Conservation (phyloP, 1,140 invertebrate genomes). For the Battus philenor region DNA sequence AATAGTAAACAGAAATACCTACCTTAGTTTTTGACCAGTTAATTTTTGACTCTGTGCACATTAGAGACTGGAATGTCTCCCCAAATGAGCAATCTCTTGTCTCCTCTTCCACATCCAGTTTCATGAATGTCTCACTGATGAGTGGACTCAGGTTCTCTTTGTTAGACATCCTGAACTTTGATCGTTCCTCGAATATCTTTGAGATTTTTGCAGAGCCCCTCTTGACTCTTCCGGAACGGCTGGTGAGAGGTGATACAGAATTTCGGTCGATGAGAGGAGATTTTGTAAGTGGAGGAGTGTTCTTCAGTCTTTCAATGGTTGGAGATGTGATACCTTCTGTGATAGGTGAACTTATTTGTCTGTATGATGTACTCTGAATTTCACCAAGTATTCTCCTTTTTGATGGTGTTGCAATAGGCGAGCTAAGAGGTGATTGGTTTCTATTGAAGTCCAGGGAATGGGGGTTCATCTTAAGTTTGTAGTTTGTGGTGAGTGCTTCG, state of each 20-base stretch:
- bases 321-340: slow-evolving; percentile 8
- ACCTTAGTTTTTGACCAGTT: slow-evolving; percentile 55
- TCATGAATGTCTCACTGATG: slow-evolving; percentile 40
- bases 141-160: slow-evolving; percentile 39
- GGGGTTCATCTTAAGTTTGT: slow-evolving; percentile 56
- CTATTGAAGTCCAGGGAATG: slow-evolving; percentile 52
- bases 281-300: slow-evolving; percentile 8
- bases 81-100: slow-evolving; percentile 50
- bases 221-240: slow-evolving; percentile 23
- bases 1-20: no score
- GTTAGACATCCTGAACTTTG: slow-evolving; percentile 52
- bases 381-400: slow-evolving; percentile 54
- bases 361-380: slow-evolving; percentile 41
- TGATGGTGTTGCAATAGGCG: slow-evolving; percentile 37
- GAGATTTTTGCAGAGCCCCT: slow-evolving; percentile 35
- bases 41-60: slow-evolving; percentile 22
- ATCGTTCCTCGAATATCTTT: slow-evolving; percentile 54
- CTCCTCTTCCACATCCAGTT: slow-evolving; percentile 56
- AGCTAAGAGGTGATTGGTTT: slow-evolving; percentile 29
- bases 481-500: slow-evolving; percentile 45
- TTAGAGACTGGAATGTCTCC: slow-evolving; percentile 26
- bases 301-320: slow-evolving; percentile 8
- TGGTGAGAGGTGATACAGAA: slow-evolving; percentile 21
- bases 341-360: slow-evolving; percentile 13
- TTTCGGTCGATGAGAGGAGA: slow-evolving; percentile 29